Percentiles rank a stretch among this genome's conserved stretches.
phyloP scores from a whole-genome alignment of 2,797 vertebrate species.

The Natrix natrix region DNA sequence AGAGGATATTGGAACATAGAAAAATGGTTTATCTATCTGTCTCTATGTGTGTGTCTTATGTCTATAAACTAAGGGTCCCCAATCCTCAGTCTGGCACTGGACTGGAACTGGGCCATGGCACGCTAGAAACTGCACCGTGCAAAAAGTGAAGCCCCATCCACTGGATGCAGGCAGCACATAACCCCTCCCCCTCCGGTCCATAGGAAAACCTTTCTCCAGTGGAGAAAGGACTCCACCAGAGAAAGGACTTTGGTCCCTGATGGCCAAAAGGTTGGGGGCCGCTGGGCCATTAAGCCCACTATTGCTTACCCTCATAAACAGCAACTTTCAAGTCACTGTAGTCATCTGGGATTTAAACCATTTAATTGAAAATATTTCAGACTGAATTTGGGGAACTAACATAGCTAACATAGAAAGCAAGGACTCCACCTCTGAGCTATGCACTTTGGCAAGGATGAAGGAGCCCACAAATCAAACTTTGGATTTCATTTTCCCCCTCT shows the following conservation, averaged over 20 bases:
- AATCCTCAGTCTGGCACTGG: too few species aligned
- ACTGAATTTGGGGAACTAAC: not conserved
- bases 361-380: not conserved
- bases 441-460: not conserved
- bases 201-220: too few species aligned
- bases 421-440: not conserved
- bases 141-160: too few species aligned
- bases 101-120: too few species aligned
- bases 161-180: too few species aligned
- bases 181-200: too few species aligned
- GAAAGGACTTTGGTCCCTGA: too few species aligned
- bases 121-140: accelerated
- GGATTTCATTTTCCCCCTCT: not conserved
- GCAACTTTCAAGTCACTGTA: not conserved
- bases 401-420: not conserved
- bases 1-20: not conserved
- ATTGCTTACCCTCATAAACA: not conserved
- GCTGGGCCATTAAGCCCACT: not conserved
- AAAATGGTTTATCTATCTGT: not conserved
- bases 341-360: not conserved
- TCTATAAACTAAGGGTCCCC: not conserved
- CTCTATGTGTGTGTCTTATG: not conserved
- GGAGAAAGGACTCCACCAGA: too few species aligned
- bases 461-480: not conserved
- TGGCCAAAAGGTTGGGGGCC: too few species aligned